Conservation (phyloP, 2,888 invertebrate genomes). For the Sarcophaga variegata region DNA sequence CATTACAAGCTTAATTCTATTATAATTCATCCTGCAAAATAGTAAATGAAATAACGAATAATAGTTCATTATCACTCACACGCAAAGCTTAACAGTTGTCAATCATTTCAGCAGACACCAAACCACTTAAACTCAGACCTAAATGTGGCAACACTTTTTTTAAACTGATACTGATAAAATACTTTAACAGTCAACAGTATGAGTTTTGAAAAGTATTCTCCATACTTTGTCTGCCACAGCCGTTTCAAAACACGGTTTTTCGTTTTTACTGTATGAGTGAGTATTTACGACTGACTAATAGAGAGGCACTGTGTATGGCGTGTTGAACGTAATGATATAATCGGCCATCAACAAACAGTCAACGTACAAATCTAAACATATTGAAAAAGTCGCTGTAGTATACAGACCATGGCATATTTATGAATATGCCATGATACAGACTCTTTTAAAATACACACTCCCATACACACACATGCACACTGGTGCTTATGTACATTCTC, state of each 20-base stretch:
- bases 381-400: not conserved
- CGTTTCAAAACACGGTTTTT: constrained; percentile 56
- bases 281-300: not conserved
- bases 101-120: no score
- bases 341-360: constrained; percentile 43
- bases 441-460: not conserved
- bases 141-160: constrained; percentile 33
- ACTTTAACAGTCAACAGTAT: not conserved
- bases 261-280: no score
- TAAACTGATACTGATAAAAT: not conserved
- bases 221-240: constrained; percentile 22
- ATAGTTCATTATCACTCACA: no score
- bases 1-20: no score
- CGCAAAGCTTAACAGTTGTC: no score
- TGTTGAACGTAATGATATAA: constrained; percentile 53
- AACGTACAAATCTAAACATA: constrained; percentile 42
- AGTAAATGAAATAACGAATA: no score
- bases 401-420: no score
- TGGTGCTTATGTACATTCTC: no score
- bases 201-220: constrained; percentile 35
- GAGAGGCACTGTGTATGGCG: not conserved
- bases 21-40: no score
- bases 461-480: not conserved
- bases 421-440: no score
- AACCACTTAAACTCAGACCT: no score